Percentiles rank a stretch among this genome's conserved stretches.
Conservation (phyloP, 2,797 vertebrate genomes). For the Melanotaenia maccullochi region DNA sequence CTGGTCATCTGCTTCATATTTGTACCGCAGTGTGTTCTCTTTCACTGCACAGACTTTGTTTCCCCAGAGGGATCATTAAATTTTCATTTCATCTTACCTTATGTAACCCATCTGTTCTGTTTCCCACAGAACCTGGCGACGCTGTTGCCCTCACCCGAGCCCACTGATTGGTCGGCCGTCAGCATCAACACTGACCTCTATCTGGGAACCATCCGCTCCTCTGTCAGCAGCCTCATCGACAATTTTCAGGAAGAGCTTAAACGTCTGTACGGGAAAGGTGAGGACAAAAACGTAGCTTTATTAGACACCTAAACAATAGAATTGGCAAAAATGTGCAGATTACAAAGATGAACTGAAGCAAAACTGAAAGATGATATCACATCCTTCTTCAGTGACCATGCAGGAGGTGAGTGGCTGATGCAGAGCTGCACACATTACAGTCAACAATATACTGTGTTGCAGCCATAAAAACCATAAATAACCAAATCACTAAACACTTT, state of each 20-base stretch:
- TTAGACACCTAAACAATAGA: no score
- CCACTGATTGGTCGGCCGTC: constrained; percentile 79
- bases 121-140: constrained; percentile 62
- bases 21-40: background rate
- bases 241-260: constrained; percentile 83
- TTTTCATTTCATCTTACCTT: background rate
- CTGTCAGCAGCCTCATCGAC: constrained; percentile 75
- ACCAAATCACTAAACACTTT: no score
- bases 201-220: constrained; percentile 78
- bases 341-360: background rate
- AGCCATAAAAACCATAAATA: no score
- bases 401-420: background rate
- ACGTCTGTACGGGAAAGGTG: constrained; percentile 81
- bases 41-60: constrained; percentile 1
- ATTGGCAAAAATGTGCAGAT: background rate
- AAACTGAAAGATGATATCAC: background rate
- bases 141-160: constrained; percentile 66
- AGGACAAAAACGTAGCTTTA: background rate
- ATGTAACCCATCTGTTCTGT: background rate
- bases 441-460: background rate
- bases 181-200: constrained; percentile 83
- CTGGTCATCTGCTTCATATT: background rate
- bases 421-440: background rate
- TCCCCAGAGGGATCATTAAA: constrained; percentile 12
- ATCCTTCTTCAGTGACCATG: no score